phyloP scores from a whole-genome alignment of 2,113 vertebrate species.

The Paradisaea rubra region DNA sequence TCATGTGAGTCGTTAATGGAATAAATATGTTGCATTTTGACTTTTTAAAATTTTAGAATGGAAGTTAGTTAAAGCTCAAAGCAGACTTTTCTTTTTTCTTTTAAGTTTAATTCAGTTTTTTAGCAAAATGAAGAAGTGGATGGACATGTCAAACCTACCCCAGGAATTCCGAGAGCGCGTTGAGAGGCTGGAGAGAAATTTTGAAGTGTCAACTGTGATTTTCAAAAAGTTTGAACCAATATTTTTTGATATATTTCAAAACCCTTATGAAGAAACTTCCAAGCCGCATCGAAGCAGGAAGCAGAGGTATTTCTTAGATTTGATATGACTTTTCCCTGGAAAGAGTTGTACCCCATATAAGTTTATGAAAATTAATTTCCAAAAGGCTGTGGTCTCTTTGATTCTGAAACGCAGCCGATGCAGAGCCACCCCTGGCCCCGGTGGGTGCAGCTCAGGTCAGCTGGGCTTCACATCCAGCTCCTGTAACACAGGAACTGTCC shows the following conservation, averaged over 20 bases:
- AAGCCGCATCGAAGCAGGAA: slow-evolving; percentile 88
- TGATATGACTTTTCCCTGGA: background rate
- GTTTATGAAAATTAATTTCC: background rate
- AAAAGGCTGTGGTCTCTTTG: background rate
- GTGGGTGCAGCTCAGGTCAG: fast-evolving
- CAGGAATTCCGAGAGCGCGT: slow-evolving; percentile 89
- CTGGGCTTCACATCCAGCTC: background rate
- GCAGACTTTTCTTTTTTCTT: background rate
- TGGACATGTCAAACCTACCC: slow-evolving; percentile 90
- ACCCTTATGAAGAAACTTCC: slow-evolving; percentile 82
- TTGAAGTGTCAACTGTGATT: slow-evolving; percentile 94
- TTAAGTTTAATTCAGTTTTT: slow-evolving; percentile 97
- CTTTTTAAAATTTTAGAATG: background rate
- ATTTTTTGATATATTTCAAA: slow-evolving; percentile 93
- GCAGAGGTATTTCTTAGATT: slow-evolving; percentile 74
- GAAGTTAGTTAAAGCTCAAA: background rate
- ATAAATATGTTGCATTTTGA: background rate
- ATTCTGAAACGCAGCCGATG: background rate
- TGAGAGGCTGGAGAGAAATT: slow-evolving; percentile 90
- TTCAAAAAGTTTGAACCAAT: slow-evolving; percentile 98
- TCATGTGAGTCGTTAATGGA: background rate
- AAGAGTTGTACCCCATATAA: background rate
- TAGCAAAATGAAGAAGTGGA: slow-evolving; percentile 98
- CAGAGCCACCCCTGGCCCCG: fast-evolving
- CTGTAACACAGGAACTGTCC: background rate